A percentile compares a stretch with the other conserved stretches of the same genome.
Conservation (phyloP, 2,888 invertebrate species). For the Euspilapteryx auroguttella region DNA sequence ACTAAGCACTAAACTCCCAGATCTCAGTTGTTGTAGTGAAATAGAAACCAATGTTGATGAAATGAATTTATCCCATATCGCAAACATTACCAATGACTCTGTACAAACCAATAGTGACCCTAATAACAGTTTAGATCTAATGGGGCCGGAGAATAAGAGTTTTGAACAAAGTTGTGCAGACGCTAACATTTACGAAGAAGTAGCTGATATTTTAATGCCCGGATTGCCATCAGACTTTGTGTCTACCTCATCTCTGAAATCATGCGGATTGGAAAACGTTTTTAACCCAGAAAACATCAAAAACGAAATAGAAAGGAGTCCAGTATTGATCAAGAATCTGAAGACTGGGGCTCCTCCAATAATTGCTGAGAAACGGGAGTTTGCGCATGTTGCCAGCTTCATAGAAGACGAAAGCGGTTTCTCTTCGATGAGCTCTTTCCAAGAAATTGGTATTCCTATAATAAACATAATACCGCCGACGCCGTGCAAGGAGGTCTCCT, state of each 20-base stretch:
- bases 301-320: constrained; percentile 11
- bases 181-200: no score
- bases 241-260: constrained; percentile 18
- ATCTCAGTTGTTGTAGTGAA: constrained; percentile 30
- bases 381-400: constrained; percentile 16
- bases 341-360: no score
- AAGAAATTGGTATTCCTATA: constrained; percentile 75
- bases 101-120: not conserved
- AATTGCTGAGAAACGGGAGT: constrained; percentile 13
- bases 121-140: constrained; percentile 13
- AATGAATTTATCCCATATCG: no score
- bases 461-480: constrained; percentile 52
- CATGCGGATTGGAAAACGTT: constrained; percentile 24
- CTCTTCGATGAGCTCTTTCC: constrained; percentile 83
- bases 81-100: not conserved
- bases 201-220: constrained; percentile 8
- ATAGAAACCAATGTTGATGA: constrained; percentile 10
- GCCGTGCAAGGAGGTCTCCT: constrained; percentile 40
- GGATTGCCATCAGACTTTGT: no score
- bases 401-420: constrained; percentile 83
- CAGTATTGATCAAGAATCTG: not conserved
- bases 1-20: constrained; percentile 42
- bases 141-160: no score
- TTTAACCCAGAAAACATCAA: constrained; percentile 15
- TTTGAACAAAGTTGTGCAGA: no score